Conservation (phyloP, 2,888 invertebrate genomes). For the Drosophila recens region DNA sequence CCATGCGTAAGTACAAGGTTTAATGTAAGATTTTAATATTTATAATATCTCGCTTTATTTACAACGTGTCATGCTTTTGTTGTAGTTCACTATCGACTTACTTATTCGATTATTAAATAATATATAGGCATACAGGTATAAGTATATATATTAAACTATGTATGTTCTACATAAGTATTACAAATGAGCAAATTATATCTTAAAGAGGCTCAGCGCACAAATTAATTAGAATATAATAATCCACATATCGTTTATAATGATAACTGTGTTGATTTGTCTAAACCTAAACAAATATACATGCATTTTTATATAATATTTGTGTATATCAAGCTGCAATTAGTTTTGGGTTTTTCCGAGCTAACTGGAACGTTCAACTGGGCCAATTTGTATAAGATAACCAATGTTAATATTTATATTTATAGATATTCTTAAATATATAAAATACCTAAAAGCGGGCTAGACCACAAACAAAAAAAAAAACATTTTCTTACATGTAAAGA, state of each 20-base stretch:
- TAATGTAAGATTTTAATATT: conserved; percentile 28
- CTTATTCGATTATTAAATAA: conserved; percentile 56
- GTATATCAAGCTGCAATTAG: conserved; percentile 22
- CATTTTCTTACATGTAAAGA: conserved; percentile 44
- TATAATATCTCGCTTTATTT: conserved; percentile 61
- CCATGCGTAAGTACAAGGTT: background rate
- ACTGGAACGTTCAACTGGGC: conserved; percentile 73
- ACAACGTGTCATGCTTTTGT: conserved; percentile 56
- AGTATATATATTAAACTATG: conserved; percentile 26
- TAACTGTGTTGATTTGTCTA: conserved; percentile 36
- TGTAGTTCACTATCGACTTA: conserved; percentile 29
- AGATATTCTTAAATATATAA: conserved; percentile 17
- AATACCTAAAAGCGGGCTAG: conserved; percentile 39
- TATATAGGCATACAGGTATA: conserved; percentile 51
- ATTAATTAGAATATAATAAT: conserved; percentile 26
- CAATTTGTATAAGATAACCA: conserved; percentile 43
- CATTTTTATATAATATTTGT: conserved; percentile 2
- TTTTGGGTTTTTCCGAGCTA: conserved; percentile 30
- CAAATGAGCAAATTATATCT: conserved; percentile 54
- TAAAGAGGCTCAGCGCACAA: conserved; percentile 52
- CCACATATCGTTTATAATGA: conserved; percentile 51
- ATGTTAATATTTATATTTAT: conserved; percentile 19
- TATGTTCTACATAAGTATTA: conserved; percentile 21
- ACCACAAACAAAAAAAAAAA: conserved; percentile 27
- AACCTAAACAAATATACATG: conserved; percentile 23